Base-by-base conservation (phyloP, 1,140 invertebrate genomes). In the Coelopa frigida region DNA sequence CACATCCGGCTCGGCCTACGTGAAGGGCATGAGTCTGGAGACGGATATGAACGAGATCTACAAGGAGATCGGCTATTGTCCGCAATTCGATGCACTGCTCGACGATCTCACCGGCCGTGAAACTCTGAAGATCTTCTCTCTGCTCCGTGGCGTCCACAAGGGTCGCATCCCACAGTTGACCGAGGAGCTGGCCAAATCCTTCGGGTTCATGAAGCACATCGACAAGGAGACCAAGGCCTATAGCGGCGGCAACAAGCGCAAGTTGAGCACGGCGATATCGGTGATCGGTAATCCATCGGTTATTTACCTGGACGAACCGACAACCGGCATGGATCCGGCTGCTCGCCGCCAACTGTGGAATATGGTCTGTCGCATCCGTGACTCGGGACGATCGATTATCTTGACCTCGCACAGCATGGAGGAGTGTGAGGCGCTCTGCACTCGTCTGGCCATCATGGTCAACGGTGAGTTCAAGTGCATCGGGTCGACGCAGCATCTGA, bases 191-290 rank as follows among this genome's bases (percentile, higher is more conserved):
- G 68, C 72, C 4, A 60, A 45, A 11, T 63, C 71, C 7, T 71
- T 75, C 53, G 70, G 72, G 46, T 74, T 75, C 43, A 48, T 47
- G 24, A 58, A 64, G 43, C 72, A 75, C 56, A 48, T 75, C 3
- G 61, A 76, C 37, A 75, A 75, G 40, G 52, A 73, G 61, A 75
- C 80, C 17, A 70, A 69, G 51, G 76, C 72, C 68, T 87, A 84
- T 58, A 94, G 89, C 61, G 91, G 91, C 10, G 95, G 94, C 1
- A 98, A 96, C 55, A 96, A 94, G 65, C 77, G 94, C 32, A 96
- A 98, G 69, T 71, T 99, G 20, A 95, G 89, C 53, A 91, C 93
- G 31, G 93, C 93, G 0, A 81, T 99, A 37, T 87, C 94, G 7
- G 70, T 97, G 21, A 77, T 96, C 29, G 92, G 90, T n/a, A 83